Conservation (phyloP, 1,140 invertebrate species). For the Drosophila elegans region DNA sequence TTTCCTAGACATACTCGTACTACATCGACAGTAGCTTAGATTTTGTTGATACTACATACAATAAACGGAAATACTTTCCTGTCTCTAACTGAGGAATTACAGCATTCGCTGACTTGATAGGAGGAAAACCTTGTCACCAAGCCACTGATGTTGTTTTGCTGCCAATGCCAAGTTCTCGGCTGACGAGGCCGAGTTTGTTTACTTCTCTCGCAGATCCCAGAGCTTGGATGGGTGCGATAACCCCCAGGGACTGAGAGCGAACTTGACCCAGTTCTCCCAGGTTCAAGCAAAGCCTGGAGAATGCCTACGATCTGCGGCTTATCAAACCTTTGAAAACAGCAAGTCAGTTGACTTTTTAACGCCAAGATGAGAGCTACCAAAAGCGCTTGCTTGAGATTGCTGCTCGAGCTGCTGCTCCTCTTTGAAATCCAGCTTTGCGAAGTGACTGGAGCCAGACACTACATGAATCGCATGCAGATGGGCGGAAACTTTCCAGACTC, state of each 20-base stretch:
- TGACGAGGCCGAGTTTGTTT: conserved; percentile 60
- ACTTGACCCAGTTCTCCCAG: conserved; percentile 70
- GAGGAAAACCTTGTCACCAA: conserved; percentile 15
- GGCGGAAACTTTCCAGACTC: conserved; percentile 15
- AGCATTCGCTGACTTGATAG: conserved; percentile 4
- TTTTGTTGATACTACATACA: not conserved
- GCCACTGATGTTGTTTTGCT: conserved; percentile 4
- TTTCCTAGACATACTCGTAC: no score
- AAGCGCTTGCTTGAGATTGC: conserved; percentile 13
- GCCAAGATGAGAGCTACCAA: conserved; percentile 62
- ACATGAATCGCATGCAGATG: conserved; percentile 38
- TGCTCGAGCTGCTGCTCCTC: conserved; percentile 9
- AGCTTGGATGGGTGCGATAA: conserved; percentile 47
- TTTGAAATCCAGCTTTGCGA: not conserved
- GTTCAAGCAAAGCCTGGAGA: conserved; percentile 45
- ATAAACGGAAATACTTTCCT: not conserved
- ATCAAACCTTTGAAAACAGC: conserved; percentile 10
- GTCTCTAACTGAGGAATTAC: conserved; percentile 1
- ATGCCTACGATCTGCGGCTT: conserved; percentile 30
- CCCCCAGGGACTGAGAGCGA: conserved; percentile 41
- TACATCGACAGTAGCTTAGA: not conserved
- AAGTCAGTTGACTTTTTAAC: conserved; percentile 57
- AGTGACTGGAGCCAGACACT: conserved; percentile 11
- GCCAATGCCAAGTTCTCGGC: conserved; percentile 46
- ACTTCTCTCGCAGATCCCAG: conserved; percentile 36